A percentile compares a stretch with the other conserved stretches of the same genome.
Conservation (phyloP, 1,140 invertebrate genomes). For the Teleopsis dalmanni region DNA sequence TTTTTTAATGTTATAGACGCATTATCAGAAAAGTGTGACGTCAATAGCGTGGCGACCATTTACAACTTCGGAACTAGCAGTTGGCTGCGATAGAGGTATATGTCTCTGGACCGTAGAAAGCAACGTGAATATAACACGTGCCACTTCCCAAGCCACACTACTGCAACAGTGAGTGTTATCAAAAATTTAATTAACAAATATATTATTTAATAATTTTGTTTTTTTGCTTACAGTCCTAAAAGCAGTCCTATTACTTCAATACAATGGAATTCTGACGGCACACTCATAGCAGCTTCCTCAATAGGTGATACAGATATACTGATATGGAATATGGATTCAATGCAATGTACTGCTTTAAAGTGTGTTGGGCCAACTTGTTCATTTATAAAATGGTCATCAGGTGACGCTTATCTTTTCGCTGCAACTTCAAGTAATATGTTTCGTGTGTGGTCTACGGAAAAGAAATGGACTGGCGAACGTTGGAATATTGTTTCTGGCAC, state of each 20-base stretch:
- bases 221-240: conserved; percentile 43
- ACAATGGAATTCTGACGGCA: conserved; percentile 69
- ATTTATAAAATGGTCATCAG: conserved; percentile 68
- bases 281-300: conserved; percentile 65
- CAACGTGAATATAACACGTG: conserved; percentile 59
- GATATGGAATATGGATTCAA: conserved; percentile 74
- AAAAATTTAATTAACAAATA: too few species aligned
- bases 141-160: conserved; percentile 45
- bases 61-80: conserved; percentile 70
- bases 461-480: conserved; percentile 64
- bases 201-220: neutral
- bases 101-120: conserved; percentile 81
- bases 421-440: conserved; percentile 64
- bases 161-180: conserved; percentile 30
- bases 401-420: conserved; percentile 67
- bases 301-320: conserved; percentile 67
- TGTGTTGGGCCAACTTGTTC: conserved; percentile 67
- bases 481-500: conserved; percentile 66
- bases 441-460: conserved; percentile 70
- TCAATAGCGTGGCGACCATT: conserved; percentile 77
- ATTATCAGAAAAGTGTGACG: conserved; percentile 67
- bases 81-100: conserved; percentile 74
- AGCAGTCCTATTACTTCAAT: conserved; percentile 74
- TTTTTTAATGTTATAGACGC: conserved; percentile 18
- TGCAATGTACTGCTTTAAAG: conserved; percentile 57